A percentile compares a stretch with the other conserved stretches of the same genome.
Conservation (phyloP, 2,888 invertebrate species). For the Volucella bombylans region DNA sequence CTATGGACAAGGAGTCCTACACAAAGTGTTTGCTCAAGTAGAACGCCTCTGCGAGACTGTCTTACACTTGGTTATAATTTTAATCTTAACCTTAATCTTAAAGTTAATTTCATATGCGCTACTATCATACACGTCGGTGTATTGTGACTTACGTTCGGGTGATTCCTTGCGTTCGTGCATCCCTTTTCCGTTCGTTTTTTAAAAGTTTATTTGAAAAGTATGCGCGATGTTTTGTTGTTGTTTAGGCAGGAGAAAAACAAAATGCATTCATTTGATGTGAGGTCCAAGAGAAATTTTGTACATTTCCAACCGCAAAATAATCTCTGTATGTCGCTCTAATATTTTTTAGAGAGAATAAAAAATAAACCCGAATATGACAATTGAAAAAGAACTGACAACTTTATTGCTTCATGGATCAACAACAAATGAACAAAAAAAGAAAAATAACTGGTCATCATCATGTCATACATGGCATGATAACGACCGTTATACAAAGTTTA, state of each 20-base stretch:
- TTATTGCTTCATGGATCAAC: no score
- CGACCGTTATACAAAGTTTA: no score
- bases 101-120: conserved; percentile 34
- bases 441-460: no score
- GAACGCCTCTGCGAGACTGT: not conserved
- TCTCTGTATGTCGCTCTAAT: no score
- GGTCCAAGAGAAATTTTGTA: conserved; percentile 62
- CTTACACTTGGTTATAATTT: conserved; percentile 40
- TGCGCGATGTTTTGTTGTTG: conserved; percentile 47
- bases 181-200: conserved; percentile 17
- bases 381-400: no score
- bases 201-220: conserved; percentile 28
- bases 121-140: conserved; percentile 12
- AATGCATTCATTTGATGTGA: conserved; percentile 63
- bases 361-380: no score
- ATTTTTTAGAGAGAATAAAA: no score
- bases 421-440: no score
- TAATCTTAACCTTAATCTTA: not conserved
- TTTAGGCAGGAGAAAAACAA: conserved; percentile 32
- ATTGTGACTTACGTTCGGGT: not conserved
- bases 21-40: conserved; percentile 80
- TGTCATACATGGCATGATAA: no score
- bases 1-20: conserved; percentile 81
- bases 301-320: no score
- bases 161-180: not conserved